Base-by-base conservation (phyloP, 2,797 vertebrate species). In the Melanotaenia boesemani region DNA sequence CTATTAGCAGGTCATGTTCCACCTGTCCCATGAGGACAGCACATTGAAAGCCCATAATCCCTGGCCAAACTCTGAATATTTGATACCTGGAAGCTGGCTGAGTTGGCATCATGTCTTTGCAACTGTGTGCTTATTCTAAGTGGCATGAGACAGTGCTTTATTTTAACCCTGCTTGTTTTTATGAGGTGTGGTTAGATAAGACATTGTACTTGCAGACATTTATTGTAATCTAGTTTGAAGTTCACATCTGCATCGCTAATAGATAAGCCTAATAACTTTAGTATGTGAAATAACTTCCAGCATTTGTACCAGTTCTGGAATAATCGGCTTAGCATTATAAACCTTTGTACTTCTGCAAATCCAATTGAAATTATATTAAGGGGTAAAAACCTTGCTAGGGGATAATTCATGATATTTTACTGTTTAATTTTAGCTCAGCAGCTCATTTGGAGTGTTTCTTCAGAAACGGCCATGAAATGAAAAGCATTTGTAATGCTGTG, bases 21-120 rank as follows among this genome's bases (percentile, higher is more conserved):
- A 92, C 88, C 89, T 89, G 86, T 86, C 83, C 75, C 82, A 72
- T 41, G 77, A 86, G 85, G 82, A 91, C 83, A 41, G 65, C 36
- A 72, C 58, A 50, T 88, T 89, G 85, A 87, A 86, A 91, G 85
- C 63, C 86, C 81, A 85, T 90, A 93, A 92, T 93, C 90, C 91
- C 87, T 88, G 88, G 92, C 88, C 91, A 92, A 92, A 92, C 92
- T 90, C 93, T 95, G 91, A 95, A 95, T 94, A 95, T 94, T 94
- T 95, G 84, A 94, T 94, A 90, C 80, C 76, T 59, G 30, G 70
- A 70, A 72, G 75, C 76, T 76, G 83, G 72, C 70, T 75, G 58
- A 77, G 77, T 83, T 82, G 86, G 72, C 76, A 82, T 88, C 83
- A 64, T 13, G 69, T 79, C 86, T 69, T 67, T 10, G 60, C 48